Evolutionary conservation across 2,797 vertebrate genomes (phyloP), one percentile per base, ranked within the genome.

Genomic region (Falco berigora): DNA sequence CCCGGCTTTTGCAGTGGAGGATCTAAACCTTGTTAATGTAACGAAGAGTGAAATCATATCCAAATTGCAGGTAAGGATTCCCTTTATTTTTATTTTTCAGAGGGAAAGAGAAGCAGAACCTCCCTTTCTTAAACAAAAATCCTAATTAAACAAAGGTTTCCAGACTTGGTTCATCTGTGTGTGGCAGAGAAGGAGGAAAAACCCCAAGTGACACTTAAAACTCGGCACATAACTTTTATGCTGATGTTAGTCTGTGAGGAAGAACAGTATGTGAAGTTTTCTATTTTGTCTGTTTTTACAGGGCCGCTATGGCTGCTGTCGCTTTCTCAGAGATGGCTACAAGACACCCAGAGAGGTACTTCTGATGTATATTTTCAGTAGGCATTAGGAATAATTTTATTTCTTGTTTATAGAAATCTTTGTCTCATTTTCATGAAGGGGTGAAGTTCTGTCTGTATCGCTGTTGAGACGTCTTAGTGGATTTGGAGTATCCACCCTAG

Each of bases 291-390:
- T 85, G 44, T 53, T 63, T 94, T 76, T 94, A 64, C 95, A 99
- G 99, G 99, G 99, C 30, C 99, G 99, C 80, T 99, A 99, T 23
- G 99, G 99, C 95, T 99, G 99, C 97, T 99, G 99, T 91, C 99
- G 99, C 81, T 99, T 99, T 96, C 98, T 99, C 95, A 98, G 99
- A 90, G 99, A 99, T 95, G 99, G 99, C 90, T 99, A 99, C 97
- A 98, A 98, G 95, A 99, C 99, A 74, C 99, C 99, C 66, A 99
- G 98, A 98, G 99, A 99, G 98, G 99, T 99, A 97, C 59, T 95
- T 91, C 86, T 91, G 86, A 68, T 94, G 36, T 9, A 11, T 76
- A 30, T 52, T 96, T 96, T 96, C 64, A 84, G 59, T 66, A 76
- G 67, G 36, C 73, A 64, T 46, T 63, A 91, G 61, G 67, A 81